Base-by-base conservation (phyloP, 2,797 vertebrate species). In the Chelon auratus region DNA sequence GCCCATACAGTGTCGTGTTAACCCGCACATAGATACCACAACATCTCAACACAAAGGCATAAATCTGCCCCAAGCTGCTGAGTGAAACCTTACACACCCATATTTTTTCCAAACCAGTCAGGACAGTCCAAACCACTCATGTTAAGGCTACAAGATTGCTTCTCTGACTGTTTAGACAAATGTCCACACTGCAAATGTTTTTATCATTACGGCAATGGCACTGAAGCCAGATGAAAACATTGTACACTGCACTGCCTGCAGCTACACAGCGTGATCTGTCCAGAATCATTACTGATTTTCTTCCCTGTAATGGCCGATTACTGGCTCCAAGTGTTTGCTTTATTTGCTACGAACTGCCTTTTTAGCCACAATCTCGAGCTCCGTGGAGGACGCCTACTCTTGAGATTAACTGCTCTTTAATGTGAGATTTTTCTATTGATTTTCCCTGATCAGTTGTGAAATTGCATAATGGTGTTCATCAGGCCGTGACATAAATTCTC, bases 1-100 rank as follows among this genome's bases (percentile, higher is more conserved):
- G 50, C 37, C 56, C 20, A 33, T 52, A 61, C 14, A 73, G 57
- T 47, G 30, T 54, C 47, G n/a, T 2, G 54, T 53, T 72, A 65
- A 56, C 52, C 40, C 4, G 51, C 39, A 75, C 12, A 5, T 26
- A 40, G 51, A 83, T 42, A 58, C 77, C 80, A 74, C 72, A 66
- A 77, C 70, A 77, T 68, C 80, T 72, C 72, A 66, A 77, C 70
- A 77, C 71, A 48, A 66, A 77, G 54, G 40, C 77, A 78, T 74
- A 78, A 75, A 81, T 78, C 62, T 67, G 60, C 63, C 58, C 62
- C 47, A 37, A 83, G 66, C 60, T 60, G 78, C 51, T 63, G 64
- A 72, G 45, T 64, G 59, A 85, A 77, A 80, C 39, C 11, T 53
- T 81, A 75, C 65, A 62, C 65, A 68, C 70, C 71, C 68, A 67